phyloP scores from a whole-genome alignment of 2,113 vertebrate genomes.

The Podarcis cretensis region DNA sequence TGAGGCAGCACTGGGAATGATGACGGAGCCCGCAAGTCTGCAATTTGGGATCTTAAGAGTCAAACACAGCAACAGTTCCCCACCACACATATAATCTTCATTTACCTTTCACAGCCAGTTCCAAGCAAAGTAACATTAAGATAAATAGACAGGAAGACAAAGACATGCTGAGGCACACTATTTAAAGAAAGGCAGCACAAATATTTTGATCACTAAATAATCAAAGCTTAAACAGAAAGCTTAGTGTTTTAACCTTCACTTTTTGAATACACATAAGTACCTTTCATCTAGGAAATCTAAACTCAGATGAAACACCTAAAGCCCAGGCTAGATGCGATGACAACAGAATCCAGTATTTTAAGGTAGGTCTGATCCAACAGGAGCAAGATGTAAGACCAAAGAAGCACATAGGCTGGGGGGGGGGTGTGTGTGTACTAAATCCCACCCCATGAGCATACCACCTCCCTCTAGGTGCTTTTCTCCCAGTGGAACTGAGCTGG shows the following conservation, averaged over 20 bases:
- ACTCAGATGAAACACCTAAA: background rate
- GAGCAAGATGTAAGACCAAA: background rate
- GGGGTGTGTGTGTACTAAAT: background rate
- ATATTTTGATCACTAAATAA: background rate
- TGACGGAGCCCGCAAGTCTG: background rate
- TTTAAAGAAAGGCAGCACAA: background rate
- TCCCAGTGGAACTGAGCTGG: background rate
- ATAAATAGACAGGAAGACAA: background rate
- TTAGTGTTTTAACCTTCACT: background rate
- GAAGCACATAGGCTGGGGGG: background rate
- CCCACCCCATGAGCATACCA: no score
- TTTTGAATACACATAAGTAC: background rate
- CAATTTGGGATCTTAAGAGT: background rate
- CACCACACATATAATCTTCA: background rate
- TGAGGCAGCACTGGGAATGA: no score
- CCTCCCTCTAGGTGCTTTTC: background rate
- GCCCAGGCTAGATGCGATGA: background rate
- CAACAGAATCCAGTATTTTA: background rate
- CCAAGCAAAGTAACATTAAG: background rate
- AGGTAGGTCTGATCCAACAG: background rate
- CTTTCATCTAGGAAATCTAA: background rate
- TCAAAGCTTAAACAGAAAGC: background rate
- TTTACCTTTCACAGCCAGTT: background rate
- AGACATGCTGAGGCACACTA: background rate
- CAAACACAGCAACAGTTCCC: background rate